phyloP scores from a whole-genome alignment of 1,140 invertebrate genomes.

The Bombus sylvicola region DNA sequence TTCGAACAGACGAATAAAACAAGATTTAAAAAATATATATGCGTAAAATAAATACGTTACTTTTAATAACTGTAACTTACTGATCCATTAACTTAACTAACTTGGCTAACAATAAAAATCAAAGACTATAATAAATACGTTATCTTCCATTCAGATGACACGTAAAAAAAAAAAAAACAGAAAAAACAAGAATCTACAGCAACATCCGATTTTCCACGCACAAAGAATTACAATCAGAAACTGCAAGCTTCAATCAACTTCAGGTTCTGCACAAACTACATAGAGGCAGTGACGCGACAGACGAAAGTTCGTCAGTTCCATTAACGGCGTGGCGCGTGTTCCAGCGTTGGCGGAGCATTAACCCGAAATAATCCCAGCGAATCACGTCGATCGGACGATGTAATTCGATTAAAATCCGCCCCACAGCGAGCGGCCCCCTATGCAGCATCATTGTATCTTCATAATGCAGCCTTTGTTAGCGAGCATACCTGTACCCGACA shows the following conservation, averaged over 20 bases:
- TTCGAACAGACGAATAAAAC: no score
- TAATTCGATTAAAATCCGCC: conserved; percentile 42
- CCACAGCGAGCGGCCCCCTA: background rate
- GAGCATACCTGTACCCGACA: conserved; percentile 38
- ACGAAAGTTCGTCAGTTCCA: background rate
- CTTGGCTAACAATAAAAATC: no score
- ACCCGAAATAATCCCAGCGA: background rate
- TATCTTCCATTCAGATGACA: background rate
- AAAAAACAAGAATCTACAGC: background rate
- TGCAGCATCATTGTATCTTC: conserved; percentile 7
- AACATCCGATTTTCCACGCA: background rate
- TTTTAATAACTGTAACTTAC: no score
- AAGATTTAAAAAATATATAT: no score
- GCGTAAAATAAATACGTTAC: no score
- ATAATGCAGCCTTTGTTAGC: conserved; percentile 40
- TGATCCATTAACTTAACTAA: no score
- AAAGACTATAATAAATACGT: background rate
- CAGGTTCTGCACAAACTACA: background rate
- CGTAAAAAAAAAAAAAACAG: background rate
- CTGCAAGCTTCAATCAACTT: background rate
- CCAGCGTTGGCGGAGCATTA: background rate
- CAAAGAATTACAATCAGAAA: background rate
- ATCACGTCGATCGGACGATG: conserved; percentile 10
- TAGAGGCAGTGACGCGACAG: no score
- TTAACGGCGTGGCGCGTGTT: background rate